A percentile compares a stretch with the other conserved stretches of the same genome.
Conservation (phyloP, 2,888 invertebrate genomes). For the Microdon myrmicae region DNA sequence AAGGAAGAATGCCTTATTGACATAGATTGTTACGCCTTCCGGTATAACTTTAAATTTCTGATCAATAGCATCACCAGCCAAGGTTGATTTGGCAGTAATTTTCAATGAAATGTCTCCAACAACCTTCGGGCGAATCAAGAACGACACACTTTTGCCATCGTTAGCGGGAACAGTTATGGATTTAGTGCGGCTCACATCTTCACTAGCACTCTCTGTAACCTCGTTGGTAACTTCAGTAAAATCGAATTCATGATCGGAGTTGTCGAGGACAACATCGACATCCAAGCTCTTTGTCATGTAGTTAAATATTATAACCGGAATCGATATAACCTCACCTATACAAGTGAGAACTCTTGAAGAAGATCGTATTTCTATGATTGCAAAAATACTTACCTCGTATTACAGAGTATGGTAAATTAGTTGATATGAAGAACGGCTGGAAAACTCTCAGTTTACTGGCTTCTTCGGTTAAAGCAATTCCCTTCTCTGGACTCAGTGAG, state of each 20-base stretch:
- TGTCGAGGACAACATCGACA: conserved; percentile 86
- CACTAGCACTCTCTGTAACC: conserved; percentile 74
- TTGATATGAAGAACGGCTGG: conserved; percentile 84
- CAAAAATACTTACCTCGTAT: conserved; percentile 79
- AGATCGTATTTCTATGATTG: neutral
- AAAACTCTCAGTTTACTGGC: conserved; percentile 79
- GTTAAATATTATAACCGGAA: conserved; percentile 89
- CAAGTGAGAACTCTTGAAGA: neutral
- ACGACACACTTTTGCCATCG: conserved; percentile 81
- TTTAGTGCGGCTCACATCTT: conserved; percentile 60
- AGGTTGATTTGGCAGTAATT: conserved; percentile 77
- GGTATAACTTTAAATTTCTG: conserved; percentile 80
- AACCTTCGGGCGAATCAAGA: conserved; percentile 81
- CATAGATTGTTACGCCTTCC: conserved; percentile 81
- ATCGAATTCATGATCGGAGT: conserved; percentile 81
- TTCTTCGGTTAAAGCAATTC: conserved; percentile 79
- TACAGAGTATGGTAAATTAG: conserved; percentile 89
- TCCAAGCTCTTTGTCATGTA: conserved; percentile 81
- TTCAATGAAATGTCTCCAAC: conserved; percentile 79
- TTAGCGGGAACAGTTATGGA: conserved; percentile 75
- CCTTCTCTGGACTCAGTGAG: conserved; percentile 78
- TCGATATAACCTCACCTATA: conserved; percentile 86
- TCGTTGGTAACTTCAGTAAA: conserved; percentile 84
- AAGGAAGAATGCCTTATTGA: conserved; percentile 78
- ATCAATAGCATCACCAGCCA: conserved; percentile 83